Evolutionary conservation across 1,140 invertebrate genomes (phyloP), one percentile per base, ranked within the genome.

Genomic region (Orchestia grillus): DNA sequence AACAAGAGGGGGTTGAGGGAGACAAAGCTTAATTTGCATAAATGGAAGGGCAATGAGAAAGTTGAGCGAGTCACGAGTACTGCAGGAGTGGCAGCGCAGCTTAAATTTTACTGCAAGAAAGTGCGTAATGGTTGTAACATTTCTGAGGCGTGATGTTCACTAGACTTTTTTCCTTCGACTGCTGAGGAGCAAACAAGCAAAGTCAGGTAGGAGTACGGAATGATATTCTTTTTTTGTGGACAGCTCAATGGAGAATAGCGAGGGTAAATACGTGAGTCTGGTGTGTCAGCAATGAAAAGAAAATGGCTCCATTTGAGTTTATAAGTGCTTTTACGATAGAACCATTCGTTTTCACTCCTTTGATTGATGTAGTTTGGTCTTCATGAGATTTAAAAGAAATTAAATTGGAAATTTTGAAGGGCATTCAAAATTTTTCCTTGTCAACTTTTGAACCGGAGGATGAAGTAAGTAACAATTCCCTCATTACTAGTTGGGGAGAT

Each of bases 1-100:
- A 53, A 19, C 6, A 8, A 53, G 47, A 19, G 47, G 19, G 6
- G 47, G 47, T 6, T 53, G 47, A 19, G 47, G 47, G 47, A 77
- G 92, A 94, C 92, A 47, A 94, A 94, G 92, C 43, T 47, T 44
- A 94, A 94, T 47, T 94, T 94, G 92, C 92, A 94, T 94, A 94
- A 94, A 94, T 94, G 44, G 92, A 44, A 94, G 92, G 44, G 8
- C 43, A 94, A 94, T 47, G 44, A 94, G 92, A 94, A 94, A 94
- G 92, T 94, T 94, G 92, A 40, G 43, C 8, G 44, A 47, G 92
- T 94, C 92, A 94, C 92, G 92, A 94, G 92, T 44, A n/a, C 43
- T 94, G 92, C 88, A 8, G 28, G n/a, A 90, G 41, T 90, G 88
- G 88, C 43, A 90, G 88, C 41, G 36, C 88, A 44, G 28, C 15